These are phyloP conservation scores for Diacarnus erythraeanus DNA, from an alignment of 37 sponge, comb jelly and placozoan genomes.

Conservation along the genomic window DNA sequence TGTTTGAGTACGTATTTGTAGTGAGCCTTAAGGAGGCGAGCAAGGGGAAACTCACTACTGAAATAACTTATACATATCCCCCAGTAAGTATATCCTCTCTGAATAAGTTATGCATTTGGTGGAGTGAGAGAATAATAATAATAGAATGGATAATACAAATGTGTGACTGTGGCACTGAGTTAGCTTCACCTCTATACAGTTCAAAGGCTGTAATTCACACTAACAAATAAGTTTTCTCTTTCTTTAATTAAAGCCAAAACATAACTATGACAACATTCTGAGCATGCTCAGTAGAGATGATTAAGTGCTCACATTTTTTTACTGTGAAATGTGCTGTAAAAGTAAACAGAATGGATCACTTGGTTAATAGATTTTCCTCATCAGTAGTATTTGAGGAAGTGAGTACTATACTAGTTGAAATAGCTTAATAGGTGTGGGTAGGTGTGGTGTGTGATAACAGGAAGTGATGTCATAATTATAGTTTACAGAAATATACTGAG, in stretches of 20 bases:
- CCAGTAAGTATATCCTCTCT: constrained; percentile 49
- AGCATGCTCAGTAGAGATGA: neutral
- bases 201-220: too few relatives aligned
- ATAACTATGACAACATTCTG: neutral
- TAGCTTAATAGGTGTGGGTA: too few relatives aligned
- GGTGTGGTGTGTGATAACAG: too few relatives aligned
- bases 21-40: constrained; percentile 55
- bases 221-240: neutral
- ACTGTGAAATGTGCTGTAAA: too few relatives aligned
- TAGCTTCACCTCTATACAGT: too few relatives aligned
- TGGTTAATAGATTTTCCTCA: too few relatives aligned
- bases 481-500: too few relatives aligned
- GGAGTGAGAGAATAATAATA: neutral
- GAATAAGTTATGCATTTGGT: neutral
- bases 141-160: neutral
- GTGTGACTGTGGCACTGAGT: neutral
- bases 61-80: constrained; percentile 72
- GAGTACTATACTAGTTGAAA: too few relatives aligned
- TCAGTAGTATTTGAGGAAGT: too few relatives aligned
- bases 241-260: neutral
- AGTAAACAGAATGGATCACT: too few relatives aligned
- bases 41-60: constrained; percentile 29
- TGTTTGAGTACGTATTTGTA: constrained; percentile 86
- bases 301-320: neutral
- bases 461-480: too few relatives aligned